A percentile compares a stretch with the other conserved stretches of the same genome.
Evolutionary conservation across 2,888 invertebrate species (phyloP).

Genomic region (Stenolophus ochropezus): DNA sequence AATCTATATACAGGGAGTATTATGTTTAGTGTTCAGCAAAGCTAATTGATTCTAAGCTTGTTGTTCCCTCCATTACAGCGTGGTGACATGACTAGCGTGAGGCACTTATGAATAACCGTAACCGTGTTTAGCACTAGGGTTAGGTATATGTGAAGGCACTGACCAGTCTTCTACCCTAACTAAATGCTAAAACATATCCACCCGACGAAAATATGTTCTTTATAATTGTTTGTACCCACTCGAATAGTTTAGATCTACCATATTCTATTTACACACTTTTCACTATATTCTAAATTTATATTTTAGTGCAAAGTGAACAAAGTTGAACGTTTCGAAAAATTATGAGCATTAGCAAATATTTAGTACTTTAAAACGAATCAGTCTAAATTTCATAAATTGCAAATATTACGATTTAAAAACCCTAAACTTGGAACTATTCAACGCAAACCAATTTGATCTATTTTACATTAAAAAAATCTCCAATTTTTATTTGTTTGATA

Average conservation of each 20-base stretch:
- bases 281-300: too few relatives aligned
- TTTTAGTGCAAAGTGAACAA: too few relatives aligned
- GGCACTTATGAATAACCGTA: constrained; percentile 65
- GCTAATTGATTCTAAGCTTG: constrained; percentile 51
- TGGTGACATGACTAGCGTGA: constrained; percentile 64
- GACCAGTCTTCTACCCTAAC: constrained; percentile 55
- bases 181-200: constrained; percentile 38
- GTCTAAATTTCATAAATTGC: too few relatives aligned
- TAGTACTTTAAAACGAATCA: too few relatives aligned
- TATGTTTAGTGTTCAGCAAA: constrained; percentile 45
- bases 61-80: constrained; percentile 54
- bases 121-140: constrained; percentile 60
- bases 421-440: too few relatives aligned
- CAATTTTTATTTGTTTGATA: too few relatives aligned
- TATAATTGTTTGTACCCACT: constrained; percentile 47
- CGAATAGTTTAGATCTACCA: constrained; percentile 28
- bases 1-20: constrained; percentile 46
- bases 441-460: too few relatives aligned
- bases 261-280: constrained; percentile 14
- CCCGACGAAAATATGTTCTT: constrained; percentile 27
- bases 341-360: too few relatives aligned
- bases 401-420: too few relatives aligned
- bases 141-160: constrained; percentile 55
- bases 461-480: too few relatives aligned
- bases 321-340: too few relatives aligned